phyloP scores from a whole-genome alignment of 1,140 invertebrate genomes.

The Magallana gigas region DNA sequence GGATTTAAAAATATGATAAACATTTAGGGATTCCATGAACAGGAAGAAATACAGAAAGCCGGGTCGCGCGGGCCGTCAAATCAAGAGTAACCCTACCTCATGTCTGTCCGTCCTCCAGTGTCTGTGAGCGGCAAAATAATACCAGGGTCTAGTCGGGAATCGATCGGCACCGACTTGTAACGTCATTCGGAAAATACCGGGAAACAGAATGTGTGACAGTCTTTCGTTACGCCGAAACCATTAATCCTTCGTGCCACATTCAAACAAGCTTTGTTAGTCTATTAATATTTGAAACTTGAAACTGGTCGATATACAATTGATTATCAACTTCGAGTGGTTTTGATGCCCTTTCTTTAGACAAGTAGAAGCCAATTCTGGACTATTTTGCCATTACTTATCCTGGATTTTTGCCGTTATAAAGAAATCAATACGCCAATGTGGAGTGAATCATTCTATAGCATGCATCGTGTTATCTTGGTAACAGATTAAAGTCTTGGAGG shows the following conservation, averaged over 20 bases:
- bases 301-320: neutral
- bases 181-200: neutral
- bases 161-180: neutral
- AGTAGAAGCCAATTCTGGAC: neutral
- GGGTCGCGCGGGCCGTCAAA: too few relatives aligned
- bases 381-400: neutral
- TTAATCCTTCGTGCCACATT: neutral
- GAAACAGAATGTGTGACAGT: slow-evolving; percentile 3
- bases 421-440: slow-evolving; percentile 4
- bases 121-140: neutral
- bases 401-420: neutral
- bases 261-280: slow-evolving; percentile 14
- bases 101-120: neutral
- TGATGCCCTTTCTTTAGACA: neutral
- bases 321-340: neutral
- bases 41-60: too few relatives aligned
- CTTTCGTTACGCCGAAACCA: neutral
- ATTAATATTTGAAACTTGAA: neutral
- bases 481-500: slow-evolving; percentile 27
- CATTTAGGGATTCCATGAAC: too few relatives aligned
- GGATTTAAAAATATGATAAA: too few relatives aligned
- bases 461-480: slow-evolving; percentile 7
- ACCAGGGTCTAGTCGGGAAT: neutral
- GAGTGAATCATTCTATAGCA: neutral
- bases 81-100: neutral